Conservation (phyloP, 2,113 vertebrate species). For the Eptesicus fuscus region DNA sequence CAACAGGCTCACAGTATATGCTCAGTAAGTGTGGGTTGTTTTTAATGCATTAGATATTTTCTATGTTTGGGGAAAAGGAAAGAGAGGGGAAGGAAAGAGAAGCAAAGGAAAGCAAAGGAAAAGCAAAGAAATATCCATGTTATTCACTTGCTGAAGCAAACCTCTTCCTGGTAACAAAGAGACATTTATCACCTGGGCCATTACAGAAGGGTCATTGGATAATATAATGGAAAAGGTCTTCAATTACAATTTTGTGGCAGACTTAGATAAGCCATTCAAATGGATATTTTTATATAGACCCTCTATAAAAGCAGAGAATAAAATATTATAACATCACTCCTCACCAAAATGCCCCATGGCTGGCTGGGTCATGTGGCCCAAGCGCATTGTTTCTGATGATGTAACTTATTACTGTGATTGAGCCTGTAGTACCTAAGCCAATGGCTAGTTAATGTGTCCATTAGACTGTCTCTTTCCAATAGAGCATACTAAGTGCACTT, state of each 20-base stretch:
- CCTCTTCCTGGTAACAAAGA: slow-evolving; percentile 42
- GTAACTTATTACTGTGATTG: not conserved
- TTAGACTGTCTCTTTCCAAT: slow-evolving; percentile 38
- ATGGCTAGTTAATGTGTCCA: slow-evolving; percentile 35
- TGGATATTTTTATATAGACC: slow-evolving; percentile 15
- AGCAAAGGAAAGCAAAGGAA: not conserved
- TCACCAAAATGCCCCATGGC: not conserved
- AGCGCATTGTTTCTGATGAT: slow-evolving; percentile 16
- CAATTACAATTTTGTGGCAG: not conserved
- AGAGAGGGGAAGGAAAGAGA: not conserved
- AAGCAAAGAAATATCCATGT: not conserved
- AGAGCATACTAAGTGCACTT: slow-evolving; percentile 9
- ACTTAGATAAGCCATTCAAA: slow-evolving; percentile 40
- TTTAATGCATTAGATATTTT: not conserved
- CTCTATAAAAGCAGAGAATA: slow-evolving; percentile 35
- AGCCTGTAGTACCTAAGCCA: not conserved
- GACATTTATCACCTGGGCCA: slow-evolving; percentile 7
- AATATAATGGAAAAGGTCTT: slow-evolving; percentile 15
- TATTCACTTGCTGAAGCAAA: not conserved
- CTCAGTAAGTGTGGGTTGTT: not conserved
- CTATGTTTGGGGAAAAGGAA: not conserved
- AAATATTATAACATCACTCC: slow-evolving; percentile 39
- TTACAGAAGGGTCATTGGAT: not conserved
- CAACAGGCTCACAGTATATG: not conserved
- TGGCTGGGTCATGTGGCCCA: not conserved